Evolutionary conservation across 2,113 vertebrate genomes (phyloP), one percentile per base, ranked within the genome.

Genomic region (Gorilla gorilla): DNA sequence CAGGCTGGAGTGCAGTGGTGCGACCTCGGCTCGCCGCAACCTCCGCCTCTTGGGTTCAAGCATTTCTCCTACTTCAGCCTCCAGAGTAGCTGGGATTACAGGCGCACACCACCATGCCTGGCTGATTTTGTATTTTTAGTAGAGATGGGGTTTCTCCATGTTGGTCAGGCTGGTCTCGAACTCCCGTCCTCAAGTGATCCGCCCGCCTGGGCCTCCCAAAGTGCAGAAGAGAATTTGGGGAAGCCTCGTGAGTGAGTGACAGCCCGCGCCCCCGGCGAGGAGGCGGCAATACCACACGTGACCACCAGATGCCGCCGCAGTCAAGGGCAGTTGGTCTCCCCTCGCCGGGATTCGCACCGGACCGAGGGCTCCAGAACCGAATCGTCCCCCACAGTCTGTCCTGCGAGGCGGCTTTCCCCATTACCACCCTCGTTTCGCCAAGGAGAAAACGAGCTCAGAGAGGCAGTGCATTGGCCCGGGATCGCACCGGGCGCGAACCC

Each of bases 51-150:
- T 27, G 0, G 61, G 61, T 64, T 64, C 27, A 64, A 30, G 61
- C 11, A 4, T 30, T 13, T 30, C 61, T 30, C 61, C 61, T 13
- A 12, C 61, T 25, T 30, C 27, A 30, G 61, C 61, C 61, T 64
- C 11, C 11, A 0, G 61, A 30, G 61, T 30, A 64, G 27, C 61
- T 64, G 61, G 61, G 27, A 13, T 2, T 5, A 64, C 27, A 64
- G 61, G 61, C 27, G 2, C 0, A 1, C 5, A 0, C 61, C 57
- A 23, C 57, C 27, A 6, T 0, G 1, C 61, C 27, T 0, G 12
- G 27, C 3, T 32, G 6, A 30, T 64, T 64, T 64, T 64, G 12
- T 30, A 30, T 64, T 30, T 64, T 64, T 30, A 30, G 61, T 64
- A 30, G 27, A 30, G 12, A 14, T 2, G 61, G 27, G 61, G 5